These are phyloP conservation scores for Xanthorhoe designata DNA, from an alignment of 2,888 invertebrate genomes.

Conservation along the genomic window DNA sequence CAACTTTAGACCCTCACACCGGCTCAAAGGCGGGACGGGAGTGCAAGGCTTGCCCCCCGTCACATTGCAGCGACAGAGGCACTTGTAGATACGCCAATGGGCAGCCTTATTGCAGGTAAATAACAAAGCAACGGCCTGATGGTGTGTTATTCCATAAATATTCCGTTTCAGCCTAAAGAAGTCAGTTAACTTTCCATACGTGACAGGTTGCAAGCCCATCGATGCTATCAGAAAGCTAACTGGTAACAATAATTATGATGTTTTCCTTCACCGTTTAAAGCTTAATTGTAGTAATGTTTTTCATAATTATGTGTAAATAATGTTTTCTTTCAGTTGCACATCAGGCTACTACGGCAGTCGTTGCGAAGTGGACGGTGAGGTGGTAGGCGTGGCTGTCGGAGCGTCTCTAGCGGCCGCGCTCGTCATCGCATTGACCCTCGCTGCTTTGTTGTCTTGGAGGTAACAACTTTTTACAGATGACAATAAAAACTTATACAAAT, in stretches of 20 bases:
- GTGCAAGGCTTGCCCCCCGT: conserved; percentile 91
- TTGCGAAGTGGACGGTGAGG: conserved; percentile 97
- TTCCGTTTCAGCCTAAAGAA: no score
- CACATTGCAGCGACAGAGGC: conserved; percentile 94
- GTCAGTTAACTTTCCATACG: no score
- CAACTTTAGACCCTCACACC: conserved; percentile 90
- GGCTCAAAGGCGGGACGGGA: conserved; percentile 89
- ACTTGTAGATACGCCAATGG: conserved; percentile 92
- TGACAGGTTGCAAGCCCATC: no score
- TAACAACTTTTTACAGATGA: no score
- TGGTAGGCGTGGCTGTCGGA: conserved; percentile 95
- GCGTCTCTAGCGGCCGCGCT: conserved; percentile 95
- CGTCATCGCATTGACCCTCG: conserved; percentile 94
- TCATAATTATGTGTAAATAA: neutral
- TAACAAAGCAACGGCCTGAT: no score
- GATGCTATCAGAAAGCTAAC: no score
- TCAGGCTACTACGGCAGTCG: conserved; percentile 95
- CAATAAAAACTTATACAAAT: no score
- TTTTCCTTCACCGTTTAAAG: no score
- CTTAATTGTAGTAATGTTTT: no score
- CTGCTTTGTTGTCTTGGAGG: conserved; percentile 97
- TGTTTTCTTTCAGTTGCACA: conserved; percentile 86
- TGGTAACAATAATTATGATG: no score
- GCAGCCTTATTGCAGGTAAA: conserved; percentile 90
- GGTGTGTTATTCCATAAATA: neutral